Conservation (phyloP, 2,888 invertebrate genomes). For the Neocrepidodera transversa region DNA sequence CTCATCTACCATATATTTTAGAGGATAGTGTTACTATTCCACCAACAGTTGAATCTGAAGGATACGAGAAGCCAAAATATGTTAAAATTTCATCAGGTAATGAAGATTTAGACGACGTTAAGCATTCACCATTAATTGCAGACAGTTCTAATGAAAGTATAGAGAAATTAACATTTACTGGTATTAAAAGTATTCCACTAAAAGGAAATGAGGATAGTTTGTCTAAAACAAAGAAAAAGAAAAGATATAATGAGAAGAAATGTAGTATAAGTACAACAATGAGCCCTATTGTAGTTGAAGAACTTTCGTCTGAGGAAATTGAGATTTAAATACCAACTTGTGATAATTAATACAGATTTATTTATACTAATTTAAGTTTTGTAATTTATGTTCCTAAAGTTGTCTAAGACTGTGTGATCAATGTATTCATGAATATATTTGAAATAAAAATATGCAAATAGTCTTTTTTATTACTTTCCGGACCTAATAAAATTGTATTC, state of each 20-base stretch:
- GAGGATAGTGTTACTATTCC: too few relatives aligned
- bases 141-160: neutral
- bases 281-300: conserved; percentile 1
- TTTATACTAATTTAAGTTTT: neutral
- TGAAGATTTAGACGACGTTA: neutral
- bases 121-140: neutral
- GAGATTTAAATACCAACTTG: neutral
- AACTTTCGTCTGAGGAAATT: neutral
- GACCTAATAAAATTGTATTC: too few relatives aligned
- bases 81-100: neutral
- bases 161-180: neutral
- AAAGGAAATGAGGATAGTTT: too few relatives aligned
- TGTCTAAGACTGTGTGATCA: neutral
- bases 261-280: neutral
- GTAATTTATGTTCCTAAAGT: neutral
- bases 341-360: neutral
- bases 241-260: neutral
- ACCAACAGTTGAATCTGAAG: neutral
- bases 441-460: too few relatives aligned
- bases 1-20: too few relatives aligned
- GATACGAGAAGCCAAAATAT: neutral
- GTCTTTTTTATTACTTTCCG: too few relatives aligned
- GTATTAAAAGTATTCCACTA: too few relatives aligned
- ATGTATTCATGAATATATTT: too few relatives aligned
- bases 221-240: neutral